Conservation (phyloP, 2,888 invertebrate species). For the Folsomia candida region DNA sequence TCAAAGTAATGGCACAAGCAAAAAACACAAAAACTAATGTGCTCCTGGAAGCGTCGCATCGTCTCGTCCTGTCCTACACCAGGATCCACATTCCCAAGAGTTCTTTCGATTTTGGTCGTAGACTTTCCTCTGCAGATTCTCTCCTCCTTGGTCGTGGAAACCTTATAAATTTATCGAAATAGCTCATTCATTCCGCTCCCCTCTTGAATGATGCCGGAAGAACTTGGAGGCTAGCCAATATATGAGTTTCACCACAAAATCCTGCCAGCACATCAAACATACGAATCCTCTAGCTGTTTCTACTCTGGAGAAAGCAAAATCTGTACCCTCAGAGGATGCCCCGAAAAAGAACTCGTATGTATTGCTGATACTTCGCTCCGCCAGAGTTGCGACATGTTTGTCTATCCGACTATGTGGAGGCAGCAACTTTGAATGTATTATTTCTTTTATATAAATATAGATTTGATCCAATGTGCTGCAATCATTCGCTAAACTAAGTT, state of each 20-base stretch:
- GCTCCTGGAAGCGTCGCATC: not conserved
- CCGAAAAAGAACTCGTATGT: too few relatives aligned
- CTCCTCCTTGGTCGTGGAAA: not conserved
- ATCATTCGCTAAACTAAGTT: too few relatives aligned
- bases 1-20: too few relatives aligned
- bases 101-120: not conserved
- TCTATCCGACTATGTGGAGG: too few relatives aligned
- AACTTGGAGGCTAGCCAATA: not conserved
- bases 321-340: too few relatives aligned
- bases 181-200: constrained; percentile 2
- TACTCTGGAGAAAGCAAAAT: too few relatives aligned
- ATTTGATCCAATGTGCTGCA: too few relatives aligned
- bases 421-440: too few relatives aligned
- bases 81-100: not conserved
- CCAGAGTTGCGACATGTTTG: too few relatives aligned
- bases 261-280: not conserved
- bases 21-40: not conserved
- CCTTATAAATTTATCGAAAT: constrained; percentile 7
- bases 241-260: not conserved
- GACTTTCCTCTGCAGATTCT: not conserved
- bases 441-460: too few relatives aligned
- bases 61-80: not conserved
- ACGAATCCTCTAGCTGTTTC: too few relatives aligned
- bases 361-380: too few relatives aligned
- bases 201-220: not conserved